Evolutionary conservation across 1,140 invertebrate genomes (phyloP), one percentile per base, ranked within the genome.

Genomic region (Halyomorpha halys): DNA sequence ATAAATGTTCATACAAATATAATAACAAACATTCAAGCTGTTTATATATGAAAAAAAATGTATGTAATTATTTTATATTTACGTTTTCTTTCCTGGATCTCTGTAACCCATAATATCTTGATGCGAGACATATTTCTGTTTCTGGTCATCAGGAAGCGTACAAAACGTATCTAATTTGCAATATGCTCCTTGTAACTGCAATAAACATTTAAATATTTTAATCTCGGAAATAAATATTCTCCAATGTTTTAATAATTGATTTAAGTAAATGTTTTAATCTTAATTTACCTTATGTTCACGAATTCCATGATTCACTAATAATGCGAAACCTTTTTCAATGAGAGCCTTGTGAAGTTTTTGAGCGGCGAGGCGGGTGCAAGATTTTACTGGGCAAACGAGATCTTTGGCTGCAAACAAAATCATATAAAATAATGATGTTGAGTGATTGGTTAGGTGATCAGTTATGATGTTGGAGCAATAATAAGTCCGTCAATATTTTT

Each of bases 131-230:
- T 34, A 34, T 44, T 39, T 19, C 5, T n/a, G 5, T 44, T 44
- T 60, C n/a, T n/a, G 9, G n/a, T 60, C 59, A 18, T 44, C 30
- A 23, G 59, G 59, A 23, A 60, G 59, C 8, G 30, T 21, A 44
- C 59, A 60, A 23, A 60, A 60, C 59, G 30, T 60, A 60, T 44
- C 39, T 18, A 60, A 44, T 44, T 60, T 60, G 30, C 39, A 44
- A 23, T 60, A 60, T 16, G 59, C 59, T 18, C 3, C 39, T 18
- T 60, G 59, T 25, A 60, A 60, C 59, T 60, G 59, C 27, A 60
- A 60, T 23, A 60, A 56, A 56, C 23, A 39, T 39, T 39, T 39
- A 39, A 39, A 11, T 39, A 39, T 49, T 21, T 21, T 49, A 19
- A 49, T 49, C 21, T 49, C 2, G n/a, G 9, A 49, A 11, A 49